Evolutionary conservation across 2,797 vertebrate genomes (phyloP).

Genomic region (Taeniopygia guttata): DNA sequence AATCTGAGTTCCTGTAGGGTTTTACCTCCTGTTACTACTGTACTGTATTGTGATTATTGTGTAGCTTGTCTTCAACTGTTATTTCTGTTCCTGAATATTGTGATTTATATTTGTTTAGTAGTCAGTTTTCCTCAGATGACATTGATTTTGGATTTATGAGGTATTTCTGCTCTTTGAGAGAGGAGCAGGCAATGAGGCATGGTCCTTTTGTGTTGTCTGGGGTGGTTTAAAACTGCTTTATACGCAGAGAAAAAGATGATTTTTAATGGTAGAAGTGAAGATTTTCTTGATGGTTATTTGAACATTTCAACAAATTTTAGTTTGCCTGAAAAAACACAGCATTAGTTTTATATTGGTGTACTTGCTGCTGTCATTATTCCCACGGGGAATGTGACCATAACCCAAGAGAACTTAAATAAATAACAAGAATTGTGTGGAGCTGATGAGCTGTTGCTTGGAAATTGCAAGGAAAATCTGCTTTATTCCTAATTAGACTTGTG

Average conservation of each 20-base stretch:
- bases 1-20: neutral
- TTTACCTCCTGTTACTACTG: neutral
- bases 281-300: neutral
- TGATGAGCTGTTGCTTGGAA: neutral
- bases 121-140: neutral
- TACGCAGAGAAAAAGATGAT: neutral
- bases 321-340: neutral
- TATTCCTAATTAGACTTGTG: neutral
- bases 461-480: neutral
- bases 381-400: neutral
- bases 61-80: neutral
- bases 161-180: neutral
- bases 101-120: neutral
- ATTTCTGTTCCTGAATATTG: neutral
- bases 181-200: neutral
- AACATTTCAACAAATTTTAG: neutral
- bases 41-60: neutral
- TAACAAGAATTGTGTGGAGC: neutral
- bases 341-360: neutral
- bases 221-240: neutral
- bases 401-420: neutral
- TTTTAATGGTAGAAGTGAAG: neutral
- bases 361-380: neutral
- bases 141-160: neutral
- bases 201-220: neutral